phyloP scores from a whole-genome alignment of 2,797 vertebrate genomes.

The Myoxocephalus aenaeus region DNA sequence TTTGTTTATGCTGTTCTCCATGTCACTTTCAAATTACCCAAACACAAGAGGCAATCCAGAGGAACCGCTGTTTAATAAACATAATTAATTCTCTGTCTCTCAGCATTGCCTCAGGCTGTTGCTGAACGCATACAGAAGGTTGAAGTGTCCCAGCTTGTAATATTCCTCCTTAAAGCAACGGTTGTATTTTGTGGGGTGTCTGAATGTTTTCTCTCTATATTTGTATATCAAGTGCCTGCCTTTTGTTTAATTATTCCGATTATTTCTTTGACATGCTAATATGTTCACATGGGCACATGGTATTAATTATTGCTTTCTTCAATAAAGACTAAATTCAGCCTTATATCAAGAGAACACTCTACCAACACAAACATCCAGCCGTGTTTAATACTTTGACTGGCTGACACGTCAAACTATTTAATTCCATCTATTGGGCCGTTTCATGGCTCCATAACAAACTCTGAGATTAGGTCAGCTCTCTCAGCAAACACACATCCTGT shows the following conservation, averaged over 20 bases:
- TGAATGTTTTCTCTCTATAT: background rate
- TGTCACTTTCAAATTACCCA: conserved; percentile 48
- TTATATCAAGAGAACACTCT: background rate
- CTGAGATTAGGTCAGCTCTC: conserved; percentile 60
- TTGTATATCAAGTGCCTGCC: conserved; percentile 4
- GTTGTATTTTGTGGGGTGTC: background rate
- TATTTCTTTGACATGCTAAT: conserved; percentile 24
- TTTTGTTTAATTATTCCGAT: conserved; percentile 6
- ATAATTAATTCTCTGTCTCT: conserved; percentile 37
- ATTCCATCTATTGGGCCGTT: conserved; percentile 46
- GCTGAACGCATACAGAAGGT: background rate
- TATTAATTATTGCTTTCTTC: background rate
- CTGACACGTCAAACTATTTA: conserved; percentile 50
- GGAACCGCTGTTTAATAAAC: conserved; percentile 55
- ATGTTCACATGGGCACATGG: conserved; percentile 1
- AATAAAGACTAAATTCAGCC: background rate
- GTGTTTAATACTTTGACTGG: conserved; percentile 44
- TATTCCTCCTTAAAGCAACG: conserved; percentile 3
- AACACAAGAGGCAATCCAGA: conserved; percentile 40
- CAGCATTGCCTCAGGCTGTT: conserved; percentile 15
- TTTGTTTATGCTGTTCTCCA: conserved; percentile 52
- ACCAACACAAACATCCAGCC: conserved; percentile 9
- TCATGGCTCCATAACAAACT: conserved; percentile 55
- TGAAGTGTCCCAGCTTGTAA: conserved; percentile 11
- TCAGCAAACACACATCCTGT: conserved; percentile 38